Evolutionary conservation across 1,140 invertebrate genomes (phyloP).

Genomic region (Uloborus diversus): DNA sequence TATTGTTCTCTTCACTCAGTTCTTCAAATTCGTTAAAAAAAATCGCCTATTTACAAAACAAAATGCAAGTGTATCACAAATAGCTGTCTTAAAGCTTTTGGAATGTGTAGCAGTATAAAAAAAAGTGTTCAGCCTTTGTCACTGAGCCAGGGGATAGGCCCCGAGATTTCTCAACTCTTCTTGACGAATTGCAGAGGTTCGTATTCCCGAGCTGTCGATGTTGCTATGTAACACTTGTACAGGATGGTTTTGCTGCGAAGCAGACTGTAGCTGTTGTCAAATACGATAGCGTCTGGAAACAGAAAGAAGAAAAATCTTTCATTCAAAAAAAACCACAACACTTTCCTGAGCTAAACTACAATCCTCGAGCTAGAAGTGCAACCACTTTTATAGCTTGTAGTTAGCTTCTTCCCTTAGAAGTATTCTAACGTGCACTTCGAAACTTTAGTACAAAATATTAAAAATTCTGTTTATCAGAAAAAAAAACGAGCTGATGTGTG

Average conservation of each 20-base stretch:
- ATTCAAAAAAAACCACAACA: neutral
- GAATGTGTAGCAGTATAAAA: too few relatives aligned
- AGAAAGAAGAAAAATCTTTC: neutral
- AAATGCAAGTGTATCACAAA: too few relatives aligned
- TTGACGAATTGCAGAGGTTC: neutral
- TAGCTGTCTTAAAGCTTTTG: too few relatives aligned
- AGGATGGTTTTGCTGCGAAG: constrained; percentile 12
- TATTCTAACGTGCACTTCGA: neutral
- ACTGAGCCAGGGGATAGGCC: too few relatives aligned
- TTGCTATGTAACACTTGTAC: neutral
- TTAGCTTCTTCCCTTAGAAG: neutral
- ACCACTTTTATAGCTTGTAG: neutral
- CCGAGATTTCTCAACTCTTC: neutral
- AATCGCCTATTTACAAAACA: too few relatives aligned
- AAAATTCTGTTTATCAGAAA: neutral
- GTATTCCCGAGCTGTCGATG: neutral
- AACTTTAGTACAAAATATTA: neutral
- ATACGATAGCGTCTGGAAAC: constrained; percentile 28
- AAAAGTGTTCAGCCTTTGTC: too few relatives aligned
- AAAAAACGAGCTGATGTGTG: neutral
- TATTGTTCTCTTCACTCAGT: too few relatives aligned
- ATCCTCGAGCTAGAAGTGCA: neutral
- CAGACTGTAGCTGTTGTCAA: constrained; percentile 42
- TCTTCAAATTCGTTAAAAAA: too few relatives aligned
- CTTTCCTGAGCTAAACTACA: neutral